Evolutionary conservation across 2,797 vertebrate species (phyloP), one percentile per base, ranked within the genome.

Genomic region (Borostomias antarcticus): DNA sequence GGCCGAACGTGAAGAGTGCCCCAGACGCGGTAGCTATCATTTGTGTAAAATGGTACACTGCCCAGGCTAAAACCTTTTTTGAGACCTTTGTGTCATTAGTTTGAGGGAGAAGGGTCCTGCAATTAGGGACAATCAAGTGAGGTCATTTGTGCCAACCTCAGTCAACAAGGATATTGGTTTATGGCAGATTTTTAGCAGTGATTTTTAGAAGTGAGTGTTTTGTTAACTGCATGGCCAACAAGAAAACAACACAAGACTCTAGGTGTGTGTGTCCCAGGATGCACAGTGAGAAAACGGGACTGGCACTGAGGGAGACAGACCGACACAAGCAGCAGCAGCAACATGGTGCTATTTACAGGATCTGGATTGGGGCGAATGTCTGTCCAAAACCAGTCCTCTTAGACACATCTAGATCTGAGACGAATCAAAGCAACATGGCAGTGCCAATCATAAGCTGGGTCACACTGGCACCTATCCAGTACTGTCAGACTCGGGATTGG

Each of bases 341-440:
- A 58, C 50, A 19, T 84, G 88, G 90, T 90, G 85, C 90, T 94
- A 91, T 93, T 91, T 93, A 92, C 89, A 92, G 93, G 90, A 89
- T 9, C 89, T 86, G 82, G 81, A 84, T 90, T 90, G 90, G 88
- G 90, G 84, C 51, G 29, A 17, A 7, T 61, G 32, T 69, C 48
- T n/a, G 19, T 21, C 45, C 45, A 48, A n/a, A 21, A n/a, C 19
- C 2, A 48, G 19, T 19, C 35, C 15, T 10, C 15, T n/a, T n/a
- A 37, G 78, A 87, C 79, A 84, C 91, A 86, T 89, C 83, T 93
- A 89, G 86, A 82, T 90, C 88, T 82, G 76, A 91, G 91, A 85
- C 84, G 7, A 50, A 17, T 17, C 1, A 25, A n/a, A 19, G 19
- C 48, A 19, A 50, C 19, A 2, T 50, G 86, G 88, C 88, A 85